A percentile compares a stretch with the other conserved stretches of the same genome.
Evolutionary conservation across 2,888 invertebrate genomes (phyloP).

Genomic region (Trichopria drosophilae): DNA sequence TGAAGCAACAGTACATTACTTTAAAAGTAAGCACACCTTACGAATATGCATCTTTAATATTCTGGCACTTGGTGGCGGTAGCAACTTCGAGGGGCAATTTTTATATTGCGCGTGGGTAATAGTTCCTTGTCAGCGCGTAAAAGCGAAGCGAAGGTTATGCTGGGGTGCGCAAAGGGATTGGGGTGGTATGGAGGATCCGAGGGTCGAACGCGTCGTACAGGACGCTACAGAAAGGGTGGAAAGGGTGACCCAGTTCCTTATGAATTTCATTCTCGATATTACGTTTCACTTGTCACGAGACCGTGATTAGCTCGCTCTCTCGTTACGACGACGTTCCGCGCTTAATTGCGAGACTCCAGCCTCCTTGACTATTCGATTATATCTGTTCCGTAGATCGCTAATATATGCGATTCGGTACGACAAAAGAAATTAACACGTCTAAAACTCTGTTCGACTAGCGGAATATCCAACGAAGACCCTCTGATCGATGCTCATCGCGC

Average conservation of each 20-base stretch:
- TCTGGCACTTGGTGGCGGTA: too few species aligned
- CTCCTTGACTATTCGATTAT: constrained; percentile 18
- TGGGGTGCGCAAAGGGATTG: constrained; percentile 30
- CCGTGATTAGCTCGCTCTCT: constrained; percentile 39
- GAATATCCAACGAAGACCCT: too few species aligned
- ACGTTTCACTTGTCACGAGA: constrained; percentile 40
- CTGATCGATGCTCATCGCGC: too few species aligned
- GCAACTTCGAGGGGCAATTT: constrained; percentile 47
- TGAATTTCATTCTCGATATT: constrained; percentile 46
- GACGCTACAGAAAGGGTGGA: too few species aligned
- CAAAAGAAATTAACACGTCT: too few species aligned
- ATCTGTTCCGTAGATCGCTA: constrained; percentile 23
- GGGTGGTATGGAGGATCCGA: constrained; percentile 22
- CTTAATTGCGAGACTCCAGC: constrained; percentile 26
- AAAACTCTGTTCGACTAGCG: too few species aligned
- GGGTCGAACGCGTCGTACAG: too few species aligned
- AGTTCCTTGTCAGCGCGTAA: constrained; percentile 32
- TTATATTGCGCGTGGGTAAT: constrained; percentile 42
- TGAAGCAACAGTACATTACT: too few species aligned
- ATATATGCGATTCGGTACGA: too few species aligned
- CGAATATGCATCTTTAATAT: too few species aligned
- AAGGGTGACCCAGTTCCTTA: constrained; percentile 45
- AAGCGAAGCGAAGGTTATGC: constrained; percentile 27
- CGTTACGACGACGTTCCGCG: constrained; percentile 28
- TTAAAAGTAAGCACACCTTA: too few species aligned